Evolutionary conservation across 2,888 invertebrate genomes (phyloP), one percentile per base, ranked within the genome.

Genomic region (Platycheirus rosarum): DNA sequence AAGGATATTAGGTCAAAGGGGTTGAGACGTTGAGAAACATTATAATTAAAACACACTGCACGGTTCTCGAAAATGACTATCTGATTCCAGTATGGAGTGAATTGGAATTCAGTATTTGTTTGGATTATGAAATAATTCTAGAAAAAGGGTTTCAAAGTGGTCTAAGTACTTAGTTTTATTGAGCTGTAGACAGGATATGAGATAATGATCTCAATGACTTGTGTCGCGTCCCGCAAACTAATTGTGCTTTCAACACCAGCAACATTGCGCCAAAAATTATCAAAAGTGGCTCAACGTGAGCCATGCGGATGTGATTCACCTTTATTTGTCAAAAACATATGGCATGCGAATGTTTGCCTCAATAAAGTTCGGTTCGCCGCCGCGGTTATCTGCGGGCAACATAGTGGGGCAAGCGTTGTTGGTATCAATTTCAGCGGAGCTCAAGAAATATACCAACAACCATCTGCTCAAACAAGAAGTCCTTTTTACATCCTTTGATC

Each of bases 181-280:
- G 53, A 70, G 76, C 57, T 16, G 26, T 32, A 63, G 37, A 37
- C 76, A 70, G 80, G 76, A 76, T 76, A 53, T 80, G 46, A 46
- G 65, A 80, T 80, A 23, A n/a, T 23, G 35, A 80, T 76, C 76
- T 80, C 32, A 40, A 76, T 42, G 37, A 65, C 16, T 63, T 40
- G 42, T 29, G 37, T 57, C 14, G 37, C 35, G 13, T 1, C 26
- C 46, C 46, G 60, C 20, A 40, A 40, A n/a, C 53, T 16, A 23
- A 57, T 26, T 49, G 13, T 35, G 11, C 9, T 29, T 11, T 13
- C 3, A 5, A 2, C 29, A 32, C 23, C 20, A 8, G 20, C 16
- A 16, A 13, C n/a, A n/a, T n/a, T n/a, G n/a, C 13, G 20, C 37
- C 6, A 18, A 23, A 18, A 37, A n/a, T 11, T 4, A n/a, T 53